phyloP scores from a whole-genome alignment of 2,888 invertebrate species.

The Netelia melanura region DNA sequence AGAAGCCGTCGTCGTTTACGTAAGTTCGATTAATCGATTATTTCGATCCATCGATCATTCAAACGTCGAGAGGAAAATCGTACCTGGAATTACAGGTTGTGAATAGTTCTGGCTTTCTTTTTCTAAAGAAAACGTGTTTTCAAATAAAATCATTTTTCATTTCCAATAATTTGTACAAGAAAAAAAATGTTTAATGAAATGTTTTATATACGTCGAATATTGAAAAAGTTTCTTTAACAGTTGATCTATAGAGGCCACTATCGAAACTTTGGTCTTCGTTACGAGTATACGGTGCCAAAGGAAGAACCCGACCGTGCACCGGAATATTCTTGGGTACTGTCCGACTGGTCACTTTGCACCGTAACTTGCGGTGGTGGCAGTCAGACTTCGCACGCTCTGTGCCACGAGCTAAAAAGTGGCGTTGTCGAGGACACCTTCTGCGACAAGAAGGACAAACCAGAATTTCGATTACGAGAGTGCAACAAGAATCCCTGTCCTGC shows the following conservation, averaged over 20 bases:
- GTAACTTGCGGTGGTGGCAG: slow-evolving; percentile 92
- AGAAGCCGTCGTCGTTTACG: slow-evolving; percentile 87
- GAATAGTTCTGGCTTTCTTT: neutral
- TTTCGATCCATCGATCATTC: too few relatives aligned
- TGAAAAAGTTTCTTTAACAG: slow-evolving; percentile 67
- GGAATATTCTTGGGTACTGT: slow-evolving; percentile 90
- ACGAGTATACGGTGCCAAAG: slow-evolving; percentile 92
- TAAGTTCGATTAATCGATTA: slow-evolving; percentile 80
- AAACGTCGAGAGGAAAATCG: too few relatives aligned
- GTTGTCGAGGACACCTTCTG: slow-evolving; percentile 87
- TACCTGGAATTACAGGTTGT: neutral
- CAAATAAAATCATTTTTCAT: neutral
- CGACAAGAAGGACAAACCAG: slow-evolving; percentile 83
- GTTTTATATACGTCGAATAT: neutral
- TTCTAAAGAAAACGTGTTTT: neutral
- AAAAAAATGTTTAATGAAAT: neutral
- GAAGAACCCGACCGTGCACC: slow-evolving; percentile 86
- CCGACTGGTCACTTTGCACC: slow-evolving; percentile 93
- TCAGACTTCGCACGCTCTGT: slow-evolving; percentile 86
- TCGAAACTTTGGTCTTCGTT: slow-evolving; percentile 92
- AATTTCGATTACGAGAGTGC: slow-evolving; percentile 83
- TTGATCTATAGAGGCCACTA: slow-evolving; percentile 85
- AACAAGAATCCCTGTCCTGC: slow-evolving; percentile 85
- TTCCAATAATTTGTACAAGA: too few relatives aligned
- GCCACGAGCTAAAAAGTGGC: slow-evolving; percentile 88